These are phyloP conservation scores for Hoplias malabaricus DNA, from an alignment of 2,113 vertebrate species.

Conservation along the genomic window DNA sequence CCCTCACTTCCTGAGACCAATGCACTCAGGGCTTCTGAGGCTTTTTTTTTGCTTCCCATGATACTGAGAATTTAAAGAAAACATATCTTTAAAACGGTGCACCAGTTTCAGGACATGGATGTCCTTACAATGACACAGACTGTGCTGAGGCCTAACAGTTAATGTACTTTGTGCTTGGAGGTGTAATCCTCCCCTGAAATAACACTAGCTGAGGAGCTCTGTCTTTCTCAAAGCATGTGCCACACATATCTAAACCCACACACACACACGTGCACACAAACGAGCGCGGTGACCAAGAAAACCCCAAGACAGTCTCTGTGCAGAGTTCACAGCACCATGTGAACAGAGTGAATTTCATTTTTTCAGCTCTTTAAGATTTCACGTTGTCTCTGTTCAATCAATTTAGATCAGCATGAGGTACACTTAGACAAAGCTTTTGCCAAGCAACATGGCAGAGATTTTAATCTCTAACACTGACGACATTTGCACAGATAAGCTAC, in stretches of 20 bases:
- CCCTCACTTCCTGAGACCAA: conserved; percentile 27
- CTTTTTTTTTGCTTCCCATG: too few species aligned
- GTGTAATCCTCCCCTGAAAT: conserved; percentile 40
- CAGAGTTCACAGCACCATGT: not conserved
- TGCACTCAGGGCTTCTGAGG: not conserved
- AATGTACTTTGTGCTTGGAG: conserved; percentile 33
- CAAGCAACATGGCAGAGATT: too few species aligned
- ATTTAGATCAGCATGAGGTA: too few species aligned
- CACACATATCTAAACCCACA: not conserved
- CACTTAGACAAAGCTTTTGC: too few species aligned
- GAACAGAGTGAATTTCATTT: not conserved
- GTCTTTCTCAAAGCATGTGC: not conserved
- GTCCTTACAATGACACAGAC: not conserved
- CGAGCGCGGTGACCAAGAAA: not conserved
- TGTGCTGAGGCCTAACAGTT: conserved; percentile 26
- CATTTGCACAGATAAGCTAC: too few species aligned
- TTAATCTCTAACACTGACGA: too few species aligned
- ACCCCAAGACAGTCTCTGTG: not conserved
- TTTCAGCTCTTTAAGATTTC: not conserved
- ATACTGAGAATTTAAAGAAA: too few species aligned
- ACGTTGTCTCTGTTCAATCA: not conserved
- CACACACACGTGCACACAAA: not conserved
- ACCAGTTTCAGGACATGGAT: not conserved
- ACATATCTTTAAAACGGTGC: too few species aligned
- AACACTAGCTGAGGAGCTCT: conserved; percentile 21